Percentiles rank a stretch among this genome's conserved stretches.
These are phyloP conservation scores for Araneus ventricosus DNA, from an alignment of 1,140 invertebrate species.

Conservation along the genomic window DNA sequence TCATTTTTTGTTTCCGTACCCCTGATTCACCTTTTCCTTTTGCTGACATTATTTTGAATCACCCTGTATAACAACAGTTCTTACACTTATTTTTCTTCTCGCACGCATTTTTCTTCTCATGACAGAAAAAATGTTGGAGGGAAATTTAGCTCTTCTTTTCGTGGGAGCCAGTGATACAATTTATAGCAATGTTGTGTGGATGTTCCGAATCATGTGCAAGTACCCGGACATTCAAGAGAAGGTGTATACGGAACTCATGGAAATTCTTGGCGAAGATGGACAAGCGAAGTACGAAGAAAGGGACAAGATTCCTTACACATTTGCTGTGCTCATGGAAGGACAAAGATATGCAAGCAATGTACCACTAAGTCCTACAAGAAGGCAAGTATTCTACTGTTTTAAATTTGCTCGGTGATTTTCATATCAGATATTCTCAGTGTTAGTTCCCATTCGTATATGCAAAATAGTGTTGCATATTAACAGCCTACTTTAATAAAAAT, in stretches of 20 bases:
- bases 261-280: constrained; percentile 76
- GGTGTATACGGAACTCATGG: constrained; percentile 76
- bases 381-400: not conserved
- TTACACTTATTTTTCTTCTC: too few species aligned
- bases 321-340: constrained; percentile 77
- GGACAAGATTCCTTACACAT: constrained; percentile 77
- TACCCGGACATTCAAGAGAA: constrained; percentile 74
- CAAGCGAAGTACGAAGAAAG: constrained; percentile 76
- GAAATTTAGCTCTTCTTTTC: constrained; percentile 44
- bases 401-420: too few species aligned
- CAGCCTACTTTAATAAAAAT: too few species aligned
- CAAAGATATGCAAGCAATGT: constrained; percentile 76
- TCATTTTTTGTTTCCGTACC: too few species aligned
- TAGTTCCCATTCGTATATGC: too few species aligned
- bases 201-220: constrained; percentile 45
- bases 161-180: constrained; percentile 64
- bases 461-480: too few species aligned
- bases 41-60: not conserved
- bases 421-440: too few species aligned
- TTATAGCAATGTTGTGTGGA: constrained; percentile 24
- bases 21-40: too few species aligned
- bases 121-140: constrained; percentile 46
- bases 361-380: constrained; percentile 60
- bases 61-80: not conserved
- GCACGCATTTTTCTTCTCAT: not conserved